A percentile compares a stretch with the other conserved stretches of the same genome.
phyloP scores from a whole-genome alignment of 92 coral and sea anemone genomes.

The Zoanthus sociatus region DNA sequence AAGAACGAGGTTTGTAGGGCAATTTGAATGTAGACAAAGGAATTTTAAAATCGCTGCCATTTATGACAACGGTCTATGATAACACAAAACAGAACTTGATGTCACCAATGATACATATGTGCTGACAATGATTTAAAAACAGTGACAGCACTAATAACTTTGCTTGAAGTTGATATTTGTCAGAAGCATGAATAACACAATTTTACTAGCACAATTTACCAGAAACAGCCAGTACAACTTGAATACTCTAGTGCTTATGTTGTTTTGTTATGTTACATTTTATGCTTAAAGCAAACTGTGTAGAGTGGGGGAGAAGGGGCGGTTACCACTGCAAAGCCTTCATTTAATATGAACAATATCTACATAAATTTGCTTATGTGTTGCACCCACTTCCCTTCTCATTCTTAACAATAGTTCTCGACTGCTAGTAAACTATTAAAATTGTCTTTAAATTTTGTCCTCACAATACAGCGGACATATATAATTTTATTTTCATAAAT shows the following conservation, averaged over 20 bases:
- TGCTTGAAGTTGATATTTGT: conserved; percentile 10
- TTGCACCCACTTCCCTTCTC: conserved; percentile 15
- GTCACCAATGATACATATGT: conserved; percentile 8
- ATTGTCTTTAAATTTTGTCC: conserved; percentile 6
- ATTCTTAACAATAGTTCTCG: neutral
- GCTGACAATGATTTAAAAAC: conserved; percentile 2
- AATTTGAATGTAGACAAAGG: no score
- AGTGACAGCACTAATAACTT: conserved; percentile 1
- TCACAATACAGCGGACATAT: conserved; percentile 6
- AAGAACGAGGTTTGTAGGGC: no score
- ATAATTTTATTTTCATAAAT: neutral
- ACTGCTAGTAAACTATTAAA: conserved; percentile 4
- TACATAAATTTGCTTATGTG: neutral
- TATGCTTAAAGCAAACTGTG: conserved; percentile 6
- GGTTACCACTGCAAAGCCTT: conserved; percentile 10
- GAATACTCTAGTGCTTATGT: conserved; percentile 8
- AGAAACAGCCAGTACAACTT: conserved; percentile 2
- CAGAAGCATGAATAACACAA: neutral
- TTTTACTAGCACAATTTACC: conserved; percentile 10
- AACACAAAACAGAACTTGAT: no score
- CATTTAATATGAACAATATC: conserved; percentile 5
- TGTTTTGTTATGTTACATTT: conserved; percentile 3
- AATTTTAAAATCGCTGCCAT: no score
- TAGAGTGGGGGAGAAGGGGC: conserved; percentile 16
- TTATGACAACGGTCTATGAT: no score